Base-by-base conservation (phyloP, 2,888 invertebrate species). In the Conus canariensis region DNA sequence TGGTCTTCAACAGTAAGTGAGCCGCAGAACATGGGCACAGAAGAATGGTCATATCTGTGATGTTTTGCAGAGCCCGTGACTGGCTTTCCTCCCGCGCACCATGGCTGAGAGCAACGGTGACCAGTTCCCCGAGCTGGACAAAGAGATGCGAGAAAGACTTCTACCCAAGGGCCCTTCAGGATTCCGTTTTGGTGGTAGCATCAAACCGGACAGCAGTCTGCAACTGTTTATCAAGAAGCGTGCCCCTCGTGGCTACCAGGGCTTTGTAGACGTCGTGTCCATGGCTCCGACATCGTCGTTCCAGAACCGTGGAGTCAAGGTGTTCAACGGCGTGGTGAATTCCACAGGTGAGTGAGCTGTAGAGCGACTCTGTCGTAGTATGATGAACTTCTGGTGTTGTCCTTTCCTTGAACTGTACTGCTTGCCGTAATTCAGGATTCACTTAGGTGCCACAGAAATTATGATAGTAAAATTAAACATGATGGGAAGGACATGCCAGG, bases 261-360 rank as follows among this genome's bases (percentile, higher is more conserved):
- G 85, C 45, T 89, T 74, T 58, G 89, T 89, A 5, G 89, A 89
- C 74, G 85, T 25, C 30, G 30, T 14, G 9, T 85, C 89, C 5
- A 56, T 89, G 56, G 85, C 89, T 70, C 89, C 85, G 0, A 85
- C 70, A 0, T 70, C 19, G 16, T 14, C 58, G 1, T 67, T 56
- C 10, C 30, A 30, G 25, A 85, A 25, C 25, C 85, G 89, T 19
- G 89, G 89, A 7, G 67, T 89, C 60, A 67, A 67, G 14, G 74
- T 89, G 8, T 74, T 25, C 89, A 89, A 89, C 56, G 30, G 1
- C 25, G 14, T 89, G n/a, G 67, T 89, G n/a, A 89, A 85, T 22
- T 10, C 83, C 14, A 58, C 56, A 7, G 89, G 89, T 89, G 60
- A 77, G 88, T 45, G 45, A 45, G n/a, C 19, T 45, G 45, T 4